phyloP scores from a whole-genome alignment of 2,888 invertebrate genomes.

The Patella depressa region DNA sequence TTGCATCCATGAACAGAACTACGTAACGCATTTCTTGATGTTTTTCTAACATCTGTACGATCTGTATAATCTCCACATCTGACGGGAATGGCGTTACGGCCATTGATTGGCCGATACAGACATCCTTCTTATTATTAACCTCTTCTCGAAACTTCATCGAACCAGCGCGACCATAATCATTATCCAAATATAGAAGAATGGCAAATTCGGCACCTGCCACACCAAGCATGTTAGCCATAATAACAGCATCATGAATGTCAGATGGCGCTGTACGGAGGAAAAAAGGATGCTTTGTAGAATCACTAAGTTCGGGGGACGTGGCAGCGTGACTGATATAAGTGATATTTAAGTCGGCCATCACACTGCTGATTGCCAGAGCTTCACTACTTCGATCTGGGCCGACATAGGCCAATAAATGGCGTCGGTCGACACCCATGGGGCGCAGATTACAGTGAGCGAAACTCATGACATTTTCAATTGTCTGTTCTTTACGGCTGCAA shows the following conservation, averaged over 20 bases:
- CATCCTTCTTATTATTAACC: conserved; percentile 9
- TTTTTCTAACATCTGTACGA: conserved; percentile 48
- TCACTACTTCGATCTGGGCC: conserved; percentile 57
- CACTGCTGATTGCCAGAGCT: conserved; percentile 46
- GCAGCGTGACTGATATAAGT: conserved; percentile 71
- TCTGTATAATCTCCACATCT: not conserved
- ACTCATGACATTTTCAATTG: conserved; percentile 54
- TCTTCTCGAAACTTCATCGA: not conserved
- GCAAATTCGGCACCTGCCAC: conserved; percentile 38
- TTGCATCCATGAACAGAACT: conserved; percentile 54
- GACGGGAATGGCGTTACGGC: conserved; percentile 5
- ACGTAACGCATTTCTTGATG: conserved; percentile 44
- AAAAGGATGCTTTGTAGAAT: conserved; percentile 40
- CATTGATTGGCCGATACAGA: conserved; percentile 47
- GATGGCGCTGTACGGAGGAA: conserved; percentile 58
- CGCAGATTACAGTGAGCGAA: conserved; percentile 57
- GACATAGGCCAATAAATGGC: conserved; percentile 57
- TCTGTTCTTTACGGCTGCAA: conserved; percentile 48
- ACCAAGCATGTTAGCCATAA: conserved; percentile 51
- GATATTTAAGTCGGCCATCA: conserved; percentile 74
- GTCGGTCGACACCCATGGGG: conserved; percentile 45
- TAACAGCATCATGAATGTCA: conserved; percentile 45
- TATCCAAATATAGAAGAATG: conserved; percentile 44
- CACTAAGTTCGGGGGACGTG: conserved; percentile 45
- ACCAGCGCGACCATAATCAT: conserved; percentile 34